Conservation (phyloP, 1,140 invertebrate genomes). For the Nebria ingens region DNA sequence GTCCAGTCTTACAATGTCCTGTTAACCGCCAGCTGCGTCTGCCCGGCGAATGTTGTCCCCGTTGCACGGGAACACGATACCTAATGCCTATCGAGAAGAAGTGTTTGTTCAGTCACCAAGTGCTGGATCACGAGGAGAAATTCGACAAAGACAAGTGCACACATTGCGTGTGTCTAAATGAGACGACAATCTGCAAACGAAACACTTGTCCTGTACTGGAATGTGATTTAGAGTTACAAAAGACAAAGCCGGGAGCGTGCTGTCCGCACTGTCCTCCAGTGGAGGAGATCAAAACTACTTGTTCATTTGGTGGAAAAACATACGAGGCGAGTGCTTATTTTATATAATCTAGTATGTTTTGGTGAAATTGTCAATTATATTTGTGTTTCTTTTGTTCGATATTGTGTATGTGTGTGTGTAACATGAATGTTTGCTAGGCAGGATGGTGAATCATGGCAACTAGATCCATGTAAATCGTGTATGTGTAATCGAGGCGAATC, state of each 20-base stretch:
- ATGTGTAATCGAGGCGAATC: conserved; percentile 67
- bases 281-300: conserved; percentile 52
- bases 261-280: conserved; percentile 60
- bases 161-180: conserved; percentile 66
- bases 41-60: conserved; percentile 73
- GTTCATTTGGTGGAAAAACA: conserved; percentile 48
- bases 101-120: conserved; percentile 59
- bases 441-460: conserved; percentile 77
- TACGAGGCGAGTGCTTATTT: conserved; percentile 61
- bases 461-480: conserved; percentile 79
- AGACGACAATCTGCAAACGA: conserved; percentile 63
- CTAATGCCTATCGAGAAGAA: conserved; percentile 34
- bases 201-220: conserved; percentile 72
- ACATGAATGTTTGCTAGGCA: conserved; percentile 35
- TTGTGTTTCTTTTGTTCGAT: no score
- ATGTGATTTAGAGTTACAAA: conserved; percentile 60
- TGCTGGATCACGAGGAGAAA: conserved; percentile 44
- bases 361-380: no score
- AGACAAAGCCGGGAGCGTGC: conserved; percentile 54
- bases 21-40: conserved; percentile 49
- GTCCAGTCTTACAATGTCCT: conserved; percentile 72
- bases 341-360: no score
- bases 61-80: conserved; percentile 46
- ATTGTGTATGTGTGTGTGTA: conserved; percentile 9
- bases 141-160: conserved; percentile 71